Conservation (phyloP, 2,888 invertebrate genomes). For the Diadromus collaris region DNA sequence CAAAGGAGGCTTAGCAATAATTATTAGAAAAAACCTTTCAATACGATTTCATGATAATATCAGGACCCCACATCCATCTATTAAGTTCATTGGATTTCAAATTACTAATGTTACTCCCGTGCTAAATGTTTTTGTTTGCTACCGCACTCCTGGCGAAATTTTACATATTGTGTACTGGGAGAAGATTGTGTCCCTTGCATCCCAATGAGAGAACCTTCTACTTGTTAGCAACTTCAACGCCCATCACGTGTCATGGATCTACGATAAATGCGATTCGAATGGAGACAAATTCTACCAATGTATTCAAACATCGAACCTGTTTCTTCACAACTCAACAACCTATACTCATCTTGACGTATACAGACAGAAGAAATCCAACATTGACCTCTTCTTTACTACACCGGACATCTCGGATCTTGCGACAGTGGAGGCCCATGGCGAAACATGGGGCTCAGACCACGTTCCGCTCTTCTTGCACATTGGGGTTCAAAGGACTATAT, state of each 20-base stretch:
- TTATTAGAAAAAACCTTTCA: conserved; percentile 15
- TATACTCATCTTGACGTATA: conserved; percentile 32
- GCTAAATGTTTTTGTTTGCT: conserved; percentile 36
- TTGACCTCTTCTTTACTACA: conserved; percentile 43
- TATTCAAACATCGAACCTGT: conserved; percentile 20
- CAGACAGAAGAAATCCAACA: conserved; percentile 46
- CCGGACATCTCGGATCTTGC: conserved; percentile 33
- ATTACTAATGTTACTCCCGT: conserved; percentile 32
- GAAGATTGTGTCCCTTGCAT: conserved; percentile 3
- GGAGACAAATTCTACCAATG: conserved; percentile 36
- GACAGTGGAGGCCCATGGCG: conserved; percentile 18
- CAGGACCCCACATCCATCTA: conserved; percentile 1
- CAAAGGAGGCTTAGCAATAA: conserved; percentile 19
- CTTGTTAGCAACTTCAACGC: conserved; percentile 21
- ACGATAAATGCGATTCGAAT: conserved; percentile 21
- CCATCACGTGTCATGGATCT: conserved; percentile 30
- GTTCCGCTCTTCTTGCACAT: conserved; percentile 40
- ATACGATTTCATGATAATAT: conserved; percentile 4
- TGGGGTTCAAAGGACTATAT: conserved; percentile 30
- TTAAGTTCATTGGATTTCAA: conserved; percentile 31
- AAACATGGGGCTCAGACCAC: conserved; percentile 55
- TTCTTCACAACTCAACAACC: conserved; percentile 37
- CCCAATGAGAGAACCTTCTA: conserved; percentile 13
- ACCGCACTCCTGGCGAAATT: conserved; percentile 27
- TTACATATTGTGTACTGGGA: conserved; percentile 29